Percentiles rank a stretch among this genome's conserved stretches.
These are phyloP conservation scores for Gasterosteus nipponicus DNA, from an alignment of 2,113 vertebrate genomes.

Conservation along the genomic window DNA sequence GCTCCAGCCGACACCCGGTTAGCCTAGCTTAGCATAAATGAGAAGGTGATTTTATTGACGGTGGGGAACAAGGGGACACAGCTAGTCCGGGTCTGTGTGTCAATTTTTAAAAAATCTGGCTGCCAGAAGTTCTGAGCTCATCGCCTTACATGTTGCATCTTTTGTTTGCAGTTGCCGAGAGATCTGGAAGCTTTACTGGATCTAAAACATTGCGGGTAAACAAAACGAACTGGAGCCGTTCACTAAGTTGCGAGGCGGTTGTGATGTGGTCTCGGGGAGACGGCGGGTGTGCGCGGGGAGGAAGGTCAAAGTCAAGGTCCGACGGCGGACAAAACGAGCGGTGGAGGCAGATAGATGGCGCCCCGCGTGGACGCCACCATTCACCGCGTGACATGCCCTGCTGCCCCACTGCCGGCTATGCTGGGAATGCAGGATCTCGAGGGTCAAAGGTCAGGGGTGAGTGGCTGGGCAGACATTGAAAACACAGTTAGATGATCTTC, in stretches of 20 bases:
- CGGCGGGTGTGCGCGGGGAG: slow-evolving; percentile 19
- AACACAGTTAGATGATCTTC: slow-evolving; percentile 36
- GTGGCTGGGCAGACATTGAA: slow-evolving; percentile 54
- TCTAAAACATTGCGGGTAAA: neutral
- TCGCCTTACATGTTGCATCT: neutral
- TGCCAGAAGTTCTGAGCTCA: neutral
- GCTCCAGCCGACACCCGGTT: neutral
- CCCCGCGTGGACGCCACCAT: slow-evolving; percentile 35
- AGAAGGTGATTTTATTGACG: neutral
- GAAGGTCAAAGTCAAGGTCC: slow-evolving; percentile 78
- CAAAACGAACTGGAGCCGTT: slow-evolving; percentile 7
- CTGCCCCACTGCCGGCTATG: slow-evolving; percentile 51
- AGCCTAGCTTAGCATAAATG: neutral
- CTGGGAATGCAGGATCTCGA: slow-evolving; percentile 61
- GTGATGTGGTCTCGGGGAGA: slow-evolving; percentile 29
- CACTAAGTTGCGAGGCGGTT: slow-evolving; percentile 22
- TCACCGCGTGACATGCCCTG: slow-evolving; percentile 58
- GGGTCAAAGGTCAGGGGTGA: slow-evolving; percentile 67
- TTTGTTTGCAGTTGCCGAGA: neutral
- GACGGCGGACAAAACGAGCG: slow-evolving; percentile 64
- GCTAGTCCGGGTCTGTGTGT: neutral
- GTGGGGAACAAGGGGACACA: neutral
- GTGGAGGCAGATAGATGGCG: slow-evolving; percentile 10
- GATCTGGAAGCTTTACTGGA: neutral
- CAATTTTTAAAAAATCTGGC: neutral